These are phyloP conservation scores for Ephialtes manifestator DNA, from an alignment of 2,888 invertebrate genomes.

Conservation along the genomic window DNA sequence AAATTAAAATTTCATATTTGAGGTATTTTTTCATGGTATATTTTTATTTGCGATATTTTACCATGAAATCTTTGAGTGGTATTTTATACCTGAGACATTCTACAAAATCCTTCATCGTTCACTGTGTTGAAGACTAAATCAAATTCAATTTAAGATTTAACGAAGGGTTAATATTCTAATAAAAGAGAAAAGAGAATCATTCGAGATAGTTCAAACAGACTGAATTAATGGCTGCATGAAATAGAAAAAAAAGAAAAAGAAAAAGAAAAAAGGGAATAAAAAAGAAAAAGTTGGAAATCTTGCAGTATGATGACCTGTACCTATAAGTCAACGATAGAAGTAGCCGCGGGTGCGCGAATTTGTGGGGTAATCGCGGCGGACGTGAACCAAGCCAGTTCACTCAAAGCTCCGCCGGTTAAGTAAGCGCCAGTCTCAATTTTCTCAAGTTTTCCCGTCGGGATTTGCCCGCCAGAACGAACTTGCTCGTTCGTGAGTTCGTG, in stretches of 20 bases:
- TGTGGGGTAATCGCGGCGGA: slow-evolving; percentile 45
- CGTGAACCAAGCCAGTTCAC: slow-evolving; percentile 56
- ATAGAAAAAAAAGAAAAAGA: background rate
- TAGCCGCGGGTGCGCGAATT: slow-evolving; percentile 48
- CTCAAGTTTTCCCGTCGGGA: slow-evolving; percentile 61
- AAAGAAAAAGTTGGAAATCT: slow-evolving; percentile 24
- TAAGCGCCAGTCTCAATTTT: slow-evolving; percentile 64
- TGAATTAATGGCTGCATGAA: background rate
- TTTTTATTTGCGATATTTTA: too few species aligned
- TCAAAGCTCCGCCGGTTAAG: slow-evolving; percentile 54
- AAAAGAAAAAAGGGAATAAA: background rate
- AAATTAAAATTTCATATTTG: too few species aligned
- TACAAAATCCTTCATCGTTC: too few species aligned
- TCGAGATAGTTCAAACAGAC: background rate
- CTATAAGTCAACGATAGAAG: slow-evolving; percentile 32
- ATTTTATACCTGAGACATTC: too few species aligned
- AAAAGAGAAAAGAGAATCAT: slow-evolving; percentile 3
- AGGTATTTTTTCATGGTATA: too few species aligned
- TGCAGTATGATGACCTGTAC: slow-evolving; percentile 39
- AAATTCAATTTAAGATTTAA: background rate
- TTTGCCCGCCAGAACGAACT: slow-evolving; percentile 48
- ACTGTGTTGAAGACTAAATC: background rate
- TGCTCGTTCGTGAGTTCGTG: slow-evolving; percentile 23
- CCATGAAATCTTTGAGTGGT: background rate
- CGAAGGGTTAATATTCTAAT: background rate